phyloP scores from a whole-genome alignment of 2,797 vertebrate genomes.

The Myotis pilosus region DNA sequence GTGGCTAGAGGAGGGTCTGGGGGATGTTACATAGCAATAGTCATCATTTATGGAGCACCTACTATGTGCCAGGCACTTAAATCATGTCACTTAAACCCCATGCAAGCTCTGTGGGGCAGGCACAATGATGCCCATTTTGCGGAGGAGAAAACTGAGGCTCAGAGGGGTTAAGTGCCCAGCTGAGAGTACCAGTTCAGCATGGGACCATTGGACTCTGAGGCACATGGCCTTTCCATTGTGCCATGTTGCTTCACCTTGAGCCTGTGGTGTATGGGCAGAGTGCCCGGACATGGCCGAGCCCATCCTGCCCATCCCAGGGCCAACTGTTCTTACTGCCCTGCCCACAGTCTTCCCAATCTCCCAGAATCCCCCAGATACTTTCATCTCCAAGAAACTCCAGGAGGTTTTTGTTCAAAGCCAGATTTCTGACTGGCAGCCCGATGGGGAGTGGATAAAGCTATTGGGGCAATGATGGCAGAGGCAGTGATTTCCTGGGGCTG shows the following conservation, averaged over 20 bases:
- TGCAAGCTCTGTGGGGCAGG: background rate
- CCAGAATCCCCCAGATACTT: background rate
- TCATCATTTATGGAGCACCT: background rate
- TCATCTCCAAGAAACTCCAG: background rate
- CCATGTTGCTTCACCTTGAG: accelerated
- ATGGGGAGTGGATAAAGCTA: background rate
- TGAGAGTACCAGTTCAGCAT: background rate
- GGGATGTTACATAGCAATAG: background rate
- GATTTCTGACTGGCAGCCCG: background rate
- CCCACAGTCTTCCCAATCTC: background rate
- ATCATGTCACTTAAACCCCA: background rate
- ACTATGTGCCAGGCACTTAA: background rate
- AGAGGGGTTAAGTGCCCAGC: background rate
- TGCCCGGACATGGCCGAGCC: background rate
- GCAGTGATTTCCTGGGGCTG: background rate
- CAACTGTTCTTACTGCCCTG: no score
- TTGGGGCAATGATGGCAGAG: accelerated
- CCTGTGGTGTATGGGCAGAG: accelerated
- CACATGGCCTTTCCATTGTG: background rate
- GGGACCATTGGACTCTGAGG: accelerated
- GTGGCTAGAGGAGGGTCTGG: background rate
- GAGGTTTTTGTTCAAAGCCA: background rate
- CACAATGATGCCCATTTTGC: background rate
- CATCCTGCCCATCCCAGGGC: no score
- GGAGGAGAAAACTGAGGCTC: background rate